Conservation (phyloP, 2,797 vertebrate species). For the Anableps anableps region DNA sequence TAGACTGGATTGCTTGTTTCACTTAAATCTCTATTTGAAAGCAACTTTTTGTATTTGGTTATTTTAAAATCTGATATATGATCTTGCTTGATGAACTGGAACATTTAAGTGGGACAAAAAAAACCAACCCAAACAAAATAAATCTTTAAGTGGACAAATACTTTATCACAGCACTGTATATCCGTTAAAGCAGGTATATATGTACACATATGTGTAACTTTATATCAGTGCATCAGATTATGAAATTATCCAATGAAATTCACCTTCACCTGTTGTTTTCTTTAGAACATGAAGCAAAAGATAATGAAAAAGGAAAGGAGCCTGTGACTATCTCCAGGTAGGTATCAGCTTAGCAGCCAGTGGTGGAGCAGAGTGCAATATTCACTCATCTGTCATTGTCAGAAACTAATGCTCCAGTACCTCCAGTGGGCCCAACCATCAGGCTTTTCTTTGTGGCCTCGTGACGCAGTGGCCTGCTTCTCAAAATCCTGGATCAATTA, state of each 20-base stretch:
- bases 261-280: conserved; percentile 11
- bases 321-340: conserved; percentile 39
- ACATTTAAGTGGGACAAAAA: no score
- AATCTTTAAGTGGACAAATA: no score
- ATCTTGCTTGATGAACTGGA: no score
- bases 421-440: conserved; percentile 48
- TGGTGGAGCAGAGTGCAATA: conserved; percentile 39
- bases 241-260: conserved; percentile 45
- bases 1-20: no score
- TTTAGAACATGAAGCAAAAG: conserved; percentile 10
- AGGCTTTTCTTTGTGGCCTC: conserved; percentile 44
- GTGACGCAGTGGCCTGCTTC: conserved; percentile 44
- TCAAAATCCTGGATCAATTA: conserved; percentile 77
- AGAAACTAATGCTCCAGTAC: conserved; percentile 72
- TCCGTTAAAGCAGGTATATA: conserved; percentile 1
- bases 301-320: conserved; percentile 39
- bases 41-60: no score
- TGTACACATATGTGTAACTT: conserved; percentile 43
- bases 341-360: conserved; percentile 43
- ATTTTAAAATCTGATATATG: no score
- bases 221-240: conserved; percentile 21
- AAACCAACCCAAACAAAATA: no score
- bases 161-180: no score
- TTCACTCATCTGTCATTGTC: conserved; percentile 61
- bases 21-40: no score